Evolutionary conservation across 2,113 vertebrate genomes (phyloP), one percentile per base, ranked within the genome.

Genomic region (Oncorhynchus kisutch): DNA sequence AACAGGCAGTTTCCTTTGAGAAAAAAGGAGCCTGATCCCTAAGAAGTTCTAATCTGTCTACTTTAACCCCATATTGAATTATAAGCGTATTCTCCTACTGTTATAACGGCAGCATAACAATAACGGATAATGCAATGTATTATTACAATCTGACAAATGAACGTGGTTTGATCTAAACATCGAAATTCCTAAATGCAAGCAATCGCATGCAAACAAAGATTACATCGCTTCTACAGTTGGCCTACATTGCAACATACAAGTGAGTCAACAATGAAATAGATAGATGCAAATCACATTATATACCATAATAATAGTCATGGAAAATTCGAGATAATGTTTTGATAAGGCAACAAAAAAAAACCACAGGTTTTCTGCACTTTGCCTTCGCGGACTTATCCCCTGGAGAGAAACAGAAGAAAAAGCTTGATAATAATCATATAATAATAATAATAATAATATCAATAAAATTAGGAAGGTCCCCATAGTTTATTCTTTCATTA

Each of bases 301-400:
- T 39, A 39, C 39, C 39, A 39, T 9, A 39, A 39, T 39, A 9
- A 39, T 9, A 8, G 8, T 39, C 39, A 39, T 9, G 39, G 39
- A 39, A 39, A 39, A 9, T 39, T 39, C 8, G 2, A 39, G 39
- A 39, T 39, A 39, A 39, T 8, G 34, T 39, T 39, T 39, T 39
- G 4, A 24, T 64, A 45, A 39, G 7, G 57, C 5, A n/a, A n/a
- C n/a, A n/a, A 5, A 39, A 3, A 31, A 67, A 18, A 67, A 1
- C 2, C 3, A n/a, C 27, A 49, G 3, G 45, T 49, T 45, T 22
- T 34, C 45, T 59, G 72, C 29, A 48, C 18, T 87, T 85, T 86
- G 93, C 93, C 93, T 91, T 81, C 91, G 74, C 77, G 67, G 72
- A 82, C 86, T 29, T 80, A 83, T 81, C 80, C 79, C 5, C 73